Evolutionary conservation across 2,113 vertebrate genomes (phyloP).

Genomic region (Clupea harengus): DNA sequence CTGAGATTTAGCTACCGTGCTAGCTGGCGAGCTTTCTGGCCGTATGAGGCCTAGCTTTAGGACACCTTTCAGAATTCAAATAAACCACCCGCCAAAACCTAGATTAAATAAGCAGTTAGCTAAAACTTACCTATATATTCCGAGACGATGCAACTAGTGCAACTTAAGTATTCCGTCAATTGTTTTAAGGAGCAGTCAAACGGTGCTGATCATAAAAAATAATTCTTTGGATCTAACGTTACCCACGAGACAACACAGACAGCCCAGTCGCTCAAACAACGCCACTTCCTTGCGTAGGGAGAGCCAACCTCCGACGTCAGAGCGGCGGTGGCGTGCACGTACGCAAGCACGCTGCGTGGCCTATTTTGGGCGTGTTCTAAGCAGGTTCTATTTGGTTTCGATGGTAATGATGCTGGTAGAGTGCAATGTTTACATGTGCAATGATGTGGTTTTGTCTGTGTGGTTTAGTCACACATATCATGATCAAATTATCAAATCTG

Average conservation of each 20-base stretch:
- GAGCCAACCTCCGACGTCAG: slow-evolving; percentile 27
- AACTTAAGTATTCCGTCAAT: slow-evolving; percentile 29
- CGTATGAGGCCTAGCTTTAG: slow-evolving; percentile 57
- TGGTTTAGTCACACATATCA: too few species aligned
- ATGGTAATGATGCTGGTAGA: too few species aligned
- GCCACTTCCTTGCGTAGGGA: slow-evolving; percentile 57
- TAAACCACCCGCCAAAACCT: slow-evolving; percentile 43
- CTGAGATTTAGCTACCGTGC: slow-evolving; percentile 20
- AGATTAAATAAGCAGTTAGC: slow-evolving; percentile 50
- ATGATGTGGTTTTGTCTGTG: too few species aligned
- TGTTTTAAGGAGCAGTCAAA: slow-evolving; percentile 28
- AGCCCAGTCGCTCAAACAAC: slow-evolving; percentile 70
- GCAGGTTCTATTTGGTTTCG: background rate
- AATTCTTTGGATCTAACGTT: slow-evolving; percentile 26
- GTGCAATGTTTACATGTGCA: too few species aligned
- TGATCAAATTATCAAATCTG: too few species aligned
- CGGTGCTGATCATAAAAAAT: slow-evolving; percentile 37
- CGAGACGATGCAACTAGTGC: slow-evolving; percentile 35
- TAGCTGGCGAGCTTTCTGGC: slow-evolving; percentile 42
- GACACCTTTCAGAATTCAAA: slow-evolving; percentile 53
- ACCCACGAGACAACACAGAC: slow-evolving; percentile 70
- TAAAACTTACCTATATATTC: slow-evolving; percentile 59
- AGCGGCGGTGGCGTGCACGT: slow-evolving; percentile 16
- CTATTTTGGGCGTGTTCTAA: background rate
- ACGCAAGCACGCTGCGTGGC: background rate